These are phyloP conservation scores for Cephalopterus ornatus DNA, from an alignment of 2,113 vertebrate species.

Conservation along the genomic window DNA sequence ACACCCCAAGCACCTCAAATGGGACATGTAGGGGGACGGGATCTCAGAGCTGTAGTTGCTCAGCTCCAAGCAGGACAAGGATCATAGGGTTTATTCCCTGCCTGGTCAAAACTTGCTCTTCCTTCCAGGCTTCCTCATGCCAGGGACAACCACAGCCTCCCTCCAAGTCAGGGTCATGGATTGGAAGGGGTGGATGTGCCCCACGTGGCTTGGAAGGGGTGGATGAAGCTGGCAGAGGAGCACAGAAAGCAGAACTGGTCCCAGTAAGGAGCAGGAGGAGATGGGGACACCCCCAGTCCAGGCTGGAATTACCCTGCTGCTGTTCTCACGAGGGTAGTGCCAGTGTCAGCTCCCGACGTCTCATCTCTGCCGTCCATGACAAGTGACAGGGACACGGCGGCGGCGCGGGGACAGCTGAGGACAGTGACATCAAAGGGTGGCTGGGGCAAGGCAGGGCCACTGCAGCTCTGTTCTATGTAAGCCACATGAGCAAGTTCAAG, in stretches of 20 bases:
- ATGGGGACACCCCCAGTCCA: not conserved
- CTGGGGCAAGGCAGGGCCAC: not conserved
- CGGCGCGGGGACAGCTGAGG: not conserved
- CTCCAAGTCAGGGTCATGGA: accelerated
- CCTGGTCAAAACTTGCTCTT: not conserved
- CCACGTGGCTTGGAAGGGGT: not conserved
- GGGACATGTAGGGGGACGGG: accelerated
- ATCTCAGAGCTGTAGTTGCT: not conserved
- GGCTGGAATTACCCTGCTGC: not conserved
- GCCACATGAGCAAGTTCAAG: accelerated
- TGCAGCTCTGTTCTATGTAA: not conserved
- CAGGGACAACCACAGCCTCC: not conserved
- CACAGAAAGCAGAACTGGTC: not conserved
- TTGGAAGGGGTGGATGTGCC: not conserved
- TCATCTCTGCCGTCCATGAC: not conserved
- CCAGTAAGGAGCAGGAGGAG: not conserved
- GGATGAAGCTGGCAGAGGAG: not conserved
- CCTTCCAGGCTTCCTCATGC: not conserved
- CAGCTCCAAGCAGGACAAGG: not conserved
- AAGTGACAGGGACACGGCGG: not conserved
- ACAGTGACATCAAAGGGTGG: not conserved
- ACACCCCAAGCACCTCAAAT: not conserved
- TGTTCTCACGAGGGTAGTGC: accelerated
- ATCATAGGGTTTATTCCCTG: accelerated
- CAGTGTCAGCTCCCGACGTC: accelerated